Percentiles rank a stretch among this genome's conserved stretches.
These are phyloP conservation scores for Bradynema listronoti DNA, from an alignment of 1,140 invertebrate species.

Conservation along the genomic window DNA sequence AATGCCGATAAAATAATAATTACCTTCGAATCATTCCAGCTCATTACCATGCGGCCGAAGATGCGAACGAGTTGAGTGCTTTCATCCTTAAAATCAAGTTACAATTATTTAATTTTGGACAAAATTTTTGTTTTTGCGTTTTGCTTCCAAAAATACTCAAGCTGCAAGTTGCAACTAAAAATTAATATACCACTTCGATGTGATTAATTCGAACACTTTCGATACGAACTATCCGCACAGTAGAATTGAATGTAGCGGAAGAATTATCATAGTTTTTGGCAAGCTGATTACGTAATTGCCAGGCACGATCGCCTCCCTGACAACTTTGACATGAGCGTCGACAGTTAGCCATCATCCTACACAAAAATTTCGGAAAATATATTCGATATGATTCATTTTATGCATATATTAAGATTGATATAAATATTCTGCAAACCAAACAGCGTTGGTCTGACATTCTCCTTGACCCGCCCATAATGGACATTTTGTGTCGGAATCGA, in stretches of 20 bases:
- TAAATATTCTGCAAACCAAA: constrained; percentile 50
- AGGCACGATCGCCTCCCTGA: constrained; percentile 55
- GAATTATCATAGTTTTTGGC: constrained; percentile 52
- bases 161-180: neutral
- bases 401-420: too few species aligned
- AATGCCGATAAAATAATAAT: too few species aligned
- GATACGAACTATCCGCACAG: constrained; percentile 37
- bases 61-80: constrained; percentile 16
- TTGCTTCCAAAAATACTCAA: neutral
- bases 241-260: constrained; percentile 26
- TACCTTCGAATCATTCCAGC: constrained; percentile 55
- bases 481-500: constrained; percentile 55
- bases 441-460: constrained; percentile 55
- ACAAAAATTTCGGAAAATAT: neutral
- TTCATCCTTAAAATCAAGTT: constrained; percentile 21
- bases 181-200: constrained; percentile 15
- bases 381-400: constrained; percentile 7
- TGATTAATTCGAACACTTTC: constrained; percentile 30
- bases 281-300: constrained; percentile 50
- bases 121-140: neutral
- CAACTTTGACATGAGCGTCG: constrained; percentile 55
- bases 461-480: constrained; percentile 55
- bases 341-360: constrained; percentile 57
- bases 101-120: neutral
- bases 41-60: constrained; percentile 50